These are phyloP conservation scores for Apeltes quadracus DNA, from an alignment of 2,113 vertebrate species.

Conservation along the genomic window DNA sequence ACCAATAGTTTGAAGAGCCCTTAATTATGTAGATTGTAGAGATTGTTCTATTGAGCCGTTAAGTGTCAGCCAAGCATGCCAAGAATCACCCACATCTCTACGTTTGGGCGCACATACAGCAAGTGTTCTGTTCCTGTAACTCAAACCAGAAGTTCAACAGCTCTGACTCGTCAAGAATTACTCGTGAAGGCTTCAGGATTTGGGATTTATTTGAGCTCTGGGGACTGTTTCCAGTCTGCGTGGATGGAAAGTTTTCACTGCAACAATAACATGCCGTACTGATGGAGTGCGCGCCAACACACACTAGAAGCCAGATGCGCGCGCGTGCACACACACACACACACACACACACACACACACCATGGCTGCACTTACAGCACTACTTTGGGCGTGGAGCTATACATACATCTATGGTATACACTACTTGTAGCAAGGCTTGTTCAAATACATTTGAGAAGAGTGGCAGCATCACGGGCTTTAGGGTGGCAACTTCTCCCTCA, in stretches of 20 bases:
- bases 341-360: conserved; percentile 25
- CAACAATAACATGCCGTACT: conserved; percentile 55
- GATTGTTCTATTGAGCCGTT: conserved; percentile 13
- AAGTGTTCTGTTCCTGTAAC: conserved; percentile 15
- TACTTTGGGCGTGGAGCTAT: neutral
- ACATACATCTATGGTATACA: neutral
- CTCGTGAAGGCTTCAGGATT: conserved; percentile 6
- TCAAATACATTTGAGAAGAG: neutral
- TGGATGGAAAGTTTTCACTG: conserved; percentile 59
- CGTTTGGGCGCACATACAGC: neutral
- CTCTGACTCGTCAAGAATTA: neutral
- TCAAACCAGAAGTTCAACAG: conserved; percentile 32
- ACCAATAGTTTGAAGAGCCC: neutral
- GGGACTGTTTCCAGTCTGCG: conserved; percentile 39
- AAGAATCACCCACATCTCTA: conserved; percentile 1
- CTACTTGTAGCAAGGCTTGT: neutral
- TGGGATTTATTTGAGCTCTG: conserved; percentile 24
- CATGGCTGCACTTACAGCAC: neutral
- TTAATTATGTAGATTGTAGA: conserved; percentile 3
- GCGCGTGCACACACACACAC: conserved; percentile 12
- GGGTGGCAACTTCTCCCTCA: too few relatives aligned
- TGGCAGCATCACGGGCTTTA: neutral
- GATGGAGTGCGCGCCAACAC: conserved; percentile 23
- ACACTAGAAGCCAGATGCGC: conserved; percentile 2
- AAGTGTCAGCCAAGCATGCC: conserved; percentile 5